phyloP scores from a whole-genome alignment of 2,797 vertebrate genomes.

The Eleutherodactylus coqui region DNA sequence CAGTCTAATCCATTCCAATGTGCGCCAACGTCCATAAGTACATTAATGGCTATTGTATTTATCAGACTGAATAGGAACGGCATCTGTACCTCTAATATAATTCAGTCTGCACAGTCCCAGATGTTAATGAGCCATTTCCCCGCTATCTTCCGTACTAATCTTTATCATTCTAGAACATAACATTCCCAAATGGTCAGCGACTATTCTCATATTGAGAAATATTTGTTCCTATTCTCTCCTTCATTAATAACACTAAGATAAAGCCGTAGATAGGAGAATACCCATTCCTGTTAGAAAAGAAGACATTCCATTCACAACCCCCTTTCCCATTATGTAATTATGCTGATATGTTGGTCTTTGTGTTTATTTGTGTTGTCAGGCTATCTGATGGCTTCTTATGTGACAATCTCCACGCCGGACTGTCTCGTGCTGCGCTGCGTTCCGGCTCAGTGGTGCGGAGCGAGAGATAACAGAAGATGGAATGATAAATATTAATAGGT shows the following conservation, averaged over 20 bases:
- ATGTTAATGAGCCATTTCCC: neutral
- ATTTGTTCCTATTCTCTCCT: neutral
- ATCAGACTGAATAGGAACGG: too few relatives aligned
- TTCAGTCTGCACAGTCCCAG: too few relatives aligned
- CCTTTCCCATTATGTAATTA: neutral
- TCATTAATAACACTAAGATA: neutral
- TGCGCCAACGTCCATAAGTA: too few relatives aligned
- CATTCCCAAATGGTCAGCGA: neutral
- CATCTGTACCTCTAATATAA: too few relatives aligned
- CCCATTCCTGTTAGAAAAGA: neutral
- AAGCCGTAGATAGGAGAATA: neutral
- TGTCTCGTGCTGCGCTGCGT: conserved; percentile 1
- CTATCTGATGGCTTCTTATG: neutral
- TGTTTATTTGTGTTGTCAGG: neutral
- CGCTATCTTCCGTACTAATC: neutral
- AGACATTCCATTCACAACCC: neutral
- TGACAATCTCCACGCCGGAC: conserved; percentile 16
- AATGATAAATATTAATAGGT: conserved; percentile 51
- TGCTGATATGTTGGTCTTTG: neutral
- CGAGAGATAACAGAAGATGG: conserved; percentile 46
- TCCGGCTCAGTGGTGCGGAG: conserved; percentile 52
- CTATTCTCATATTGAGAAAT: neutral
- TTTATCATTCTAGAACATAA: neutral
- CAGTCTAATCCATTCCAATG: too few relatives aligned
- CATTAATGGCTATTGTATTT: too few relatives aligned